Evolutionary conservation across 1,140 invertebrate genomes (phyloP).

Genomic region (Drosophila parvula): DNA sequence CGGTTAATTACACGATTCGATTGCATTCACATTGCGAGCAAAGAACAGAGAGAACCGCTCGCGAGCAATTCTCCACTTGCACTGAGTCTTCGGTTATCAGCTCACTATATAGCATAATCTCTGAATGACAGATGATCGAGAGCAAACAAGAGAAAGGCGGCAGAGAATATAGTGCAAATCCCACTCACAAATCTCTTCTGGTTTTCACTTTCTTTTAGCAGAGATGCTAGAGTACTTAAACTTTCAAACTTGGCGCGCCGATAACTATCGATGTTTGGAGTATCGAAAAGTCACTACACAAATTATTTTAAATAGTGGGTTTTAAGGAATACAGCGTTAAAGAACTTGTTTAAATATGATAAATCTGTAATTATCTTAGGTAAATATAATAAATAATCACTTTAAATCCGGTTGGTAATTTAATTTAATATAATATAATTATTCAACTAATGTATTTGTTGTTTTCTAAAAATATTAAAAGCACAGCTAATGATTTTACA

Average conservation of each 20-base stretch:
- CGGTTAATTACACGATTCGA: conserved; percentile 35
- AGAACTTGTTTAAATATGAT: too few relatives aligned
- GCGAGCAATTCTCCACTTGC: conserved; percentile 52
- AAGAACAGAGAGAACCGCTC: conserved; percentile 40
- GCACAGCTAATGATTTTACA: too few relatives aligned
- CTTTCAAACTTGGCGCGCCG: conserved; percentile 9
- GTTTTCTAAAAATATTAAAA: background rate
- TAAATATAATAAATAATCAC: background rate
- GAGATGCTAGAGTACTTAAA: background rate
- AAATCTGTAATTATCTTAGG: background rate
- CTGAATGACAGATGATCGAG: background rate
- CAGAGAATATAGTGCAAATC: background rate
- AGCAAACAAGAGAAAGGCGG: conserved; percentile 20
- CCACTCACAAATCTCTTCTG: background rate
- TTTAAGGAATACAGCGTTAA: too few relatives aligned
- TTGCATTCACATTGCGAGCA: conserved; percentile 24
- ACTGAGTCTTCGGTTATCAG: conserved; percentile 61
- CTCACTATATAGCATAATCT: conserved; percentile 33
- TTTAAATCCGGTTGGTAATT: too few relatives aligned
- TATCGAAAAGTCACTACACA: background rate
- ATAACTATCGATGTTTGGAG: background rate
- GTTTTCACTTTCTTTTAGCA: background rate
- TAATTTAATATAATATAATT: too few relatives aligned
- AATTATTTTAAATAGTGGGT: too few relatives aligned
- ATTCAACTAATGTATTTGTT: background rate